These are phyloP conservation scores for Drosophila grimshawi DNA, from an alignment of 1,140 invertebrate species.

Conservation along the genomic window DNA sequence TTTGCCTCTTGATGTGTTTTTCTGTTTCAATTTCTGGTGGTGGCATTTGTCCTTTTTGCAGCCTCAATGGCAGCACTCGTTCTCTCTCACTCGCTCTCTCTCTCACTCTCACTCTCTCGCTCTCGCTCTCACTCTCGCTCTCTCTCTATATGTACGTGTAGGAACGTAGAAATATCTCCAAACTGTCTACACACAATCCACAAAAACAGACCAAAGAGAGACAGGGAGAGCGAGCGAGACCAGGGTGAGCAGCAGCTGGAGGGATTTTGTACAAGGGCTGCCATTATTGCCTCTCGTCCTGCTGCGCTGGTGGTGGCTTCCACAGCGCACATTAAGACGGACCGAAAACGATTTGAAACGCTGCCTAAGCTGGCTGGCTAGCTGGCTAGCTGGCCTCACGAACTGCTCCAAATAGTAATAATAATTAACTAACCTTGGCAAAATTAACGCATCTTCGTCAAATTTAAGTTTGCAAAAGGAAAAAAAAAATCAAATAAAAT, in stretches of 20 bases:
- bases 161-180: slow-evolving; percentile 23
- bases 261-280: slow-evolving; percentile 19
- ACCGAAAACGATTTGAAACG: slow-evolving; percentile 9
- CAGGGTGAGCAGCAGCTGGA: slow-evolving; percentile 23
- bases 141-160: slow-evolving; percentile 20
- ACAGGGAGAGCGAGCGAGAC: slow-evolving; percentile 13
- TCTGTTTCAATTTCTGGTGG: slow-evolving; percentile 35
- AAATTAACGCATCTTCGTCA: slow-evolving; percentile 72
- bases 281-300: slow-evolving; percentile 26
- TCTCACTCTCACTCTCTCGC: slow-evolving; percentile 17
- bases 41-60: slow-evolving; percentile 43
- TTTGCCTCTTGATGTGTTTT: slow-evolving; percentile 1
- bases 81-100: slow-evolving; percentile 6
- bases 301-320: slow-evolving; percentile 22
- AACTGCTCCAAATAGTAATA: slow-evolving; percentile 56
- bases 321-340: slow-evolving; percentile 1
- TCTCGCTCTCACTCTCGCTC: slow-evolving; percentile 10
- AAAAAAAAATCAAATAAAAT: not conserved
- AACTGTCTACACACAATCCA: slow-evolving; percentile 72
- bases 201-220: slow-evolving; percentile 35
- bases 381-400: not conserved
- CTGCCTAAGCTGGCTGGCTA: slow-evolving; percentile 1
- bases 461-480: slow-evolving; percentile 53
- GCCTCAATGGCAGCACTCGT: slow-evolving; percentile 44
- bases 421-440: slow-evolving; percentile 57